These are phyloP conservation scores for Leptobrachium ailaonicum DNA, from an alignment of 2,113 vertebrate species.

Conservation along the genomic window DNA sequence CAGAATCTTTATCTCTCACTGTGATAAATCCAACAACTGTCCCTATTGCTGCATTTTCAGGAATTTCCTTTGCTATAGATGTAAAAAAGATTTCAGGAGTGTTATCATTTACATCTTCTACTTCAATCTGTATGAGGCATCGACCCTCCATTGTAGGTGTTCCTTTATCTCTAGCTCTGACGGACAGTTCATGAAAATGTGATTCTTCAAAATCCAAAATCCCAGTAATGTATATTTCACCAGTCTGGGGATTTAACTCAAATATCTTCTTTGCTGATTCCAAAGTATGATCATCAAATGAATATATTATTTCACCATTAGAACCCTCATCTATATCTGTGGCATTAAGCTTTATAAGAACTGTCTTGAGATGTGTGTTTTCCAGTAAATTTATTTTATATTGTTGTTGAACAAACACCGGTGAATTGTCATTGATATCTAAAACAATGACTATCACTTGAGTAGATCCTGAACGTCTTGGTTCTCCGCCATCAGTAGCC, in stretches of 20 bases:
- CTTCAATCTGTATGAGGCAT: constrained; percentile 59
- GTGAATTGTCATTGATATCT: constrained; percentile 62
- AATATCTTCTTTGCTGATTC: constrained; percentile 68
- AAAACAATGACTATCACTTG: constrained; percentile 55
- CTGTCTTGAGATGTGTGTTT: constrained; percentile 54
- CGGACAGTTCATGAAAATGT: constrained; percentile 56
- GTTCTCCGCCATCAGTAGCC: constrained; percentile 59
- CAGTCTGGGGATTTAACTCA: constrained; percentile 65
- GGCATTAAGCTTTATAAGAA: constrained; percentile 67
- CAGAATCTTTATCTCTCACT: constrained; percentile 65
- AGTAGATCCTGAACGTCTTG: constrained; percentile 52
- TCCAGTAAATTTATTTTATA: constrained; percentile 61
- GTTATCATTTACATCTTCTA: constrained; percentile 70
- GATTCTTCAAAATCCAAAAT: constrained; percentile 63
- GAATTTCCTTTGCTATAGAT: constrained; percentile 53
- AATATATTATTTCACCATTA: constrained; percentile 71
- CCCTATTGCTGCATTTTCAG: constrained; percentile 60
- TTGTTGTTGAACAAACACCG: constrained; percentile 54
- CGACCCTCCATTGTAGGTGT: constrained; percentile 59
- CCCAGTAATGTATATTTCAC: constrained; percentile 71
- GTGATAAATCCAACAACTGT: constrained; percentile 68
- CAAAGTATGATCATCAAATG: constrained; percentile 69
- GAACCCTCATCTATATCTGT: constrained; percentile 72
- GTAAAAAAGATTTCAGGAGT: constrained; percentile 67
- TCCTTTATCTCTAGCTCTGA: constrained; percentile 65